Conservation (phyloP, 2,797 vertebrate genomes). For the Pitangus sulphuratus region DNA sequence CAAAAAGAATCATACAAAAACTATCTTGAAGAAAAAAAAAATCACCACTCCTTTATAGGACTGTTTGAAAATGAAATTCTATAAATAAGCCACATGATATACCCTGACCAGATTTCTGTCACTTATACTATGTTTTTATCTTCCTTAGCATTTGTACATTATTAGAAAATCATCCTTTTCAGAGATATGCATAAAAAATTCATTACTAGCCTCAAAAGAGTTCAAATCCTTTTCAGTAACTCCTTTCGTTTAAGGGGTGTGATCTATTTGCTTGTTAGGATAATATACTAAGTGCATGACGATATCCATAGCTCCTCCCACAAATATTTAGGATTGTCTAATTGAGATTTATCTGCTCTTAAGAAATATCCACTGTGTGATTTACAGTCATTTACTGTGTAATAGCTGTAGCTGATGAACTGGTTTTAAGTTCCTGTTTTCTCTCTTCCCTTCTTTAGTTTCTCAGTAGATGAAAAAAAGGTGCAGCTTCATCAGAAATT, state of each 20-base stretch:
- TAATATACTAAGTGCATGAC: neutral
- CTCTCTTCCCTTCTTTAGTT: slow-evolving; percentile 11
- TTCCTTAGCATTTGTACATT: neutral
- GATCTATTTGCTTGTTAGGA: neutral
- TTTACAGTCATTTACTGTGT: neutral
- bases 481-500: neutral
- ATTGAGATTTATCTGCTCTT: slow-evolving; percentile 31
- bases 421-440: slow-evolving; percentile 50
- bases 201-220: neutral
- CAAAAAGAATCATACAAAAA: neutral
- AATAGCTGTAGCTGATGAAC: slow-evolving; percentile 24
- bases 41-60: neutral
- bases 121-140: neutral
- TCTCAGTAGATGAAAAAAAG: neutral
- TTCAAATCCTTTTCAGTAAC: neutral
- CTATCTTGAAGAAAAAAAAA: neutral
- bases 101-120: neutral
- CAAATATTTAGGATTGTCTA: neutral
- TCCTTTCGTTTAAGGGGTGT: neutral
- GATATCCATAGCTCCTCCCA: neutral
- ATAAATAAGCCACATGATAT: neutral
- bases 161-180: neutral
- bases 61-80: neutral
- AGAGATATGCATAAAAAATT: neutral
- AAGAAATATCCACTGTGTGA: neutral